Evolutionary conservation across 2,797 vertebrate genomes (phyloP).

Genomic region (Miichthys miiuy): DNA sequence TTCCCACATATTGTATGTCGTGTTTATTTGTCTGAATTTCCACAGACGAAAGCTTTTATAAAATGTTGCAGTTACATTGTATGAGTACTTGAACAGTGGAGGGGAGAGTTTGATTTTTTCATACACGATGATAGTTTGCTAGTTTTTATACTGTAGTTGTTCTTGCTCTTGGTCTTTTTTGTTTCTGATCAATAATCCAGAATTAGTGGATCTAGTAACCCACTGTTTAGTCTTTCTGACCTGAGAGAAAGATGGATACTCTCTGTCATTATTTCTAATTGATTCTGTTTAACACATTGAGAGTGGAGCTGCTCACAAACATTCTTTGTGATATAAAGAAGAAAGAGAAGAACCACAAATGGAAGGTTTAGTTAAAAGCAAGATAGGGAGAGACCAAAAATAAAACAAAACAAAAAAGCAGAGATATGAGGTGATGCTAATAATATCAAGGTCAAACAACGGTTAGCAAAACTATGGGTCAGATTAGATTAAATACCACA

Average conservation of each 20-base stretch:
- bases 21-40: conserved; percentile 69
- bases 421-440: conserved; percentile 51
- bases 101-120: conserved; percentile 13
- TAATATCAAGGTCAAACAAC: conserved; percentile 56
- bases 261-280: conserved; percentile 22
- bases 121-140: conserved; percentile 1
- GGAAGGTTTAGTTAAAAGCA: conserved; percentile 20
- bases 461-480: conserved; percentile 56
- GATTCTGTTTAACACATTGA: conserved; percentile 41
- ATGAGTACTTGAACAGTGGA: conserved; percentile 27
- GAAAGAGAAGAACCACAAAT: neutral
- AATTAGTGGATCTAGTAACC: conserved; percentile 35
- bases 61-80: conserved; percentile 37
- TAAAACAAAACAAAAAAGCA: conserved; percentile 33
- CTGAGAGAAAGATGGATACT: conserved; percentile 37
- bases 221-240: conserved; percentile 1
- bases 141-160: no score
- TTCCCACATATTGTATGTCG: conserved; percentile 61
- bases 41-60: conserved; percentile 35
- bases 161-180: no score
- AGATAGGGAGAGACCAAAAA: conserved; percentile 40
- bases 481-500: conserved; percentile 60
- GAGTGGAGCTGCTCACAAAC: conserved; percentile 22
- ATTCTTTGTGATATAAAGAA: conserved; percentile 33
- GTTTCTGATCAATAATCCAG: no score